Percentiles rank a stretch among this genome's conserved stretches.
Evolutionary conservation across 2,888 invertebrate genomes (phyloP).

Genomic region (Schrankia costaestrigalis): DNA sequence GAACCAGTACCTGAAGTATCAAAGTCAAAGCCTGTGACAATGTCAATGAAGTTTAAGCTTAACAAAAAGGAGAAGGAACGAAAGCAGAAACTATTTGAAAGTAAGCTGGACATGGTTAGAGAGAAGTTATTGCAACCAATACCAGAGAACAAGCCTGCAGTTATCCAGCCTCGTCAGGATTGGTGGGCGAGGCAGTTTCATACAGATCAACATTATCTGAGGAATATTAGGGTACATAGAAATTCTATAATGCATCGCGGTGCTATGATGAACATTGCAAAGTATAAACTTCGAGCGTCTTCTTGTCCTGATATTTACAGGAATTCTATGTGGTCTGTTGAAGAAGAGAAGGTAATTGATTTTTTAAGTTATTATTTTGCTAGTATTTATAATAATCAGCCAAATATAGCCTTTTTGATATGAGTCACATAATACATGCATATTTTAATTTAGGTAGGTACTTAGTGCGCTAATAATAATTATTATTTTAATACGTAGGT

Average conservation of each 20-base stretch:
- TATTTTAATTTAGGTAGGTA: too few species aligned
- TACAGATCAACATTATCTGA: conserved; percentile 84
- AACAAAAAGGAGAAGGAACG: conserved; percentile 46
- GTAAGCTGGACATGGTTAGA: conserved; percentile 62
- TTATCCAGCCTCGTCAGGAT: conserved; percentile 55
- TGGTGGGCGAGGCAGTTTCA: conserved; percentile 77
- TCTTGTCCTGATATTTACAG: conserved; percentile 95
- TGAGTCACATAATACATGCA: too few species aligned
- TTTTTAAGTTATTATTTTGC: not conserved
- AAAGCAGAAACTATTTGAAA: conserved; percentile 65
- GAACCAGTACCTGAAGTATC: conserved; percentile 48
- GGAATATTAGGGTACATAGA: conserved; percentile 86
- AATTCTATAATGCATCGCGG: conserved; percentile 93
- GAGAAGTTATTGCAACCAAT: conserved; percentile 69
- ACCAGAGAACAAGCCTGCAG: conserved; percentile 64
- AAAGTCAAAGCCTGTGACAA: conserved; percentile 79
- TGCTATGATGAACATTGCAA: conserved; percentile 91
- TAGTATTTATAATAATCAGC: too few species aligned
- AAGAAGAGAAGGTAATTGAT: conserved; percentile 83
- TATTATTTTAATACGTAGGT: too few species aligned
- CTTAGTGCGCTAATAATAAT: too few species aligned
- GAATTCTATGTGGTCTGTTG: conserved; percentile 92
- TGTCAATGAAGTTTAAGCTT: conserved; percentile 82
- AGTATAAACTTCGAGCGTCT: conserved; percentile 91
- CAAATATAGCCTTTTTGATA: too few species aligned